Evolutionary conservation across 2,888 invertebrate genomes (phyloP), one percentile per base, ranked within the genome.

Genomic region (Sclerodermus sp.): DNA sequence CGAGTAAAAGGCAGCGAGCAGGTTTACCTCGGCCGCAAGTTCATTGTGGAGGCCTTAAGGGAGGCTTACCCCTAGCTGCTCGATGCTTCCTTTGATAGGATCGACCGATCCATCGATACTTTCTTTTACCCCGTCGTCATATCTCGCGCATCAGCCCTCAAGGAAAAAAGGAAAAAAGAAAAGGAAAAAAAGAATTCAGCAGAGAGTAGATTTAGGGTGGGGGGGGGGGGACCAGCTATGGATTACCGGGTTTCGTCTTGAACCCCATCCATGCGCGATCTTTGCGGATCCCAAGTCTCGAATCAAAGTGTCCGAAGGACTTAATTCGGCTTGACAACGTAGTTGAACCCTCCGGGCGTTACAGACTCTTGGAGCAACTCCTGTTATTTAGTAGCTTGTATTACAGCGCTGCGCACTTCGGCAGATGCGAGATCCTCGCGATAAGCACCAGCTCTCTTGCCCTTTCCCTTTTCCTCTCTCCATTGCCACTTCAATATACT

Each of bases 241-340:
- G 23, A 23, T 23, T 23, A 23, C 3, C 4, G 8, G 23, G 23
- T 3, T 8, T 23, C 23, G 23, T 8, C 23, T 23, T 23, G 23
- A 23, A 23, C 17, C 56, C 59, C 59, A 62, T 62, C 62, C 54
- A 59, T 23, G 23, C 38, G 34, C 17, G 50, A 39, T 45, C 49
- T 29, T 38, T 40, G 32, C 50, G 31, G 39, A 30, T 42, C 38
- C 44, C 42, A 41, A 42, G 45, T 37, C 42, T 43, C 47, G 44
- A 38, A 54, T 53, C 59, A 57, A 59, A 57, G 51, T 58, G 57
- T 45, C 53, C 13, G 39, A 47, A 52, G 45, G 51, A 49, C 57
- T 60, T 71, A 64, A 71, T 70, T 67, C 62, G 64, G 65, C 67
- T 63, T 61, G 71, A 70, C 72, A 56, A 57, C 58, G 37, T 30